These are phyloP conservation scores for Dendrophyllia cribrosa DNA, from an alignment of 64 coral and sea anemone species.

Conservation along the genomic window DNA sequence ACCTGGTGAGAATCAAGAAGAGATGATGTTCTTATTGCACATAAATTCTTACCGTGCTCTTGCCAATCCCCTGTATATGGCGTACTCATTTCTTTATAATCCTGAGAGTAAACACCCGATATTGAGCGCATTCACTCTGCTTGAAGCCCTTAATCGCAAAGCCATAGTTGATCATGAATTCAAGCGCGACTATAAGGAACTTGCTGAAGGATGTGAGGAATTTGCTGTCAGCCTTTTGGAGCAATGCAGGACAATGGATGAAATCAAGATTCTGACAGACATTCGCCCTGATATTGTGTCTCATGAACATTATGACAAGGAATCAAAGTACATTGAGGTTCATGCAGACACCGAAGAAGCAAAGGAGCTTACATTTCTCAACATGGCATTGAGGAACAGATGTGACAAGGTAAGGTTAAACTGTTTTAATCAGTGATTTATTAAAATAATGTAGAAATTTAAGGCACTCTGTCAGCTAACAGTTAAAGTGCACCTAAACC, in stretches of 20 bases:
- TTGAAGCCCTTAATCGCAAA: conserved; percentile 30
- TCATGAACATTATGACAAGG: neutral
- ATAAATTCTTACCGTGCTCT: conserved; percentile 68
- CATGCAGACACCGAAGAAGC: conserved; percentile 14
- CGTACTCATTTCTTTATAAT: conserved; percentile 66
- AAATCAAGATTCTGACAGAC: conserved; percentile 66
- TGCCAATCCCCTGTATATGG: conserved; percentile 75
- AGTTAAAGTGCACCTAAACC: too few species aligned
- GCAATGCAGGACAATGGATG: conserved; percentile 74
- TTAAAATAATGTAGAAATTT: too few species aligned
- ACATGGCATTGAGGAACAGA: conserved; percentile 55
- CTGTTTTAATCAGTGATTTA: too few species aligned
- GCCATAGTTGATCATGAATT: conserved; percentile 59
- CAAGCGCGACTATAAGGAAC: conserved; percentile 53
- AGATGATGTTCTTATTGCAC: conserved; percentile 44
- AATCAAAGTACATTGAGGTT: conserved; percentile 26
- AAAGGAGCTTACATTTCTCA: conserved; percentile 52
- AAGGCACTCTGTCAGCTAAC: too few species aligned
- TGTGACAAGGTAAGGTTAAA: conserved; percentile 45
- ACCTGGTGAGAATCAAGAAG: neutral
- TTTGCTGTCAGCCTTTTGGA: conserved; percentile 77
- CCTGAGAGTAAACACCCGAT: conserved; percentile 58
- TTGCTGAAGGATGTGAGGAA: conserved; percentile 53
- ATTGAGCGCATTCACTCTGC: conserved; percentile 58
- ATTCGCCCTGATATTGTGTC: conserved; percentile 17